Evolutionary conservation across 2,888 invertebrate species (phyloP).

Genomic region (Drosophila neotestacea): DNA sequence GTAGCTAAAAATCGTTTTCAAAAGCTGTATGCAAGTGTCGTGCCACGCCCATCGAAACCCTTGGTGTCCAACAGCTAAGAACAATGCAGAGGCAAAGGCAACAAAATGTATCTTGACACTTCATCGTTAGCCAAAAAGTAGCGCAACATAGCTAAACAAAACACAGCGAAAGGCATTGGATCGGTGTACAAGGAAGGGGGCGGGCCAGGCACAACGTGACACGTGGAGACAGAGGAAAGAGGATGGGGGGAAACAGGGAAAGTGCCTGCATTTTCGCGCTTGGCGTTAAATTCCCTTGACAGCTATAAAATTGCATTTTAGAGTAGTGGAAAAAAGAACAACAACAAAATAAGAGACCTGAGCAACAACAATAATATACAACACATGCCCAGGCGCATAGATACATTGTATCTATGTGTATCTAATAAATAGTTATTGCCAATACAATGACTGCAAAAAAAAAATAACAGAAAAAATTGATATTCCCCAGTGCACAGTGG

Average conservation of each 20-base stretch:
- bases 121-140: constrained; percentile 81
- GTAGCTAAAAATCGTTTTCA: constrained; percentile 49
- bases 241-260: neutral
- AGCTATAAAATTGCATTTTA: constrained; percentile 85
- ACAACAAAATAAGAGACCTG: constrained; percentile 2
- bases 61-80: constrained; percentile 16
- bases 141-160: constrained; percentile 74
- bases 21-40: constrained; percentile 62
- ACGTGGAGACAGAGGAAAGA: constrained; percentile 35
- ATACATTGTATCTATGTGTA: constrained; percentile 73
- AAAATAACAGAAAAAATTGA: constrained; percentile 65
- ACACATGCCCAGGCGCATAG: constrained; percentile 38
- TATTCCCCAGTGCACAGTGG: constrained; percentile 64
- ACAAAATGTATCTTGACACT: constrained; percentile 81
- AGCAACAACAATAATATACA: constrained; percentile 26
- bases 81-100: constrained; percentile 55
- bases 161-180: constrained; percentile 47
- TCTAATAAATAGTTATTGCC: constrained; percentile 82
- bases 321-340: constrained; percentile 61
- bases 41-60: constrained; percentile 11
- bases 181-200: constrained; percentile 13
- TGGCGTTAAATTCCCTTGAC: constrained; percentile 84
- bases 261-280: constrained; percentile 73
- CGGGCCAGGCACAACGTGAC: constrained; percentile 72
- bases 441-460: constrained; percentile 42